Base-by-base conservation (phyloP, 64 coral and sea anemone genomes). In the Hydrozoanthus tunicans region DNA sequence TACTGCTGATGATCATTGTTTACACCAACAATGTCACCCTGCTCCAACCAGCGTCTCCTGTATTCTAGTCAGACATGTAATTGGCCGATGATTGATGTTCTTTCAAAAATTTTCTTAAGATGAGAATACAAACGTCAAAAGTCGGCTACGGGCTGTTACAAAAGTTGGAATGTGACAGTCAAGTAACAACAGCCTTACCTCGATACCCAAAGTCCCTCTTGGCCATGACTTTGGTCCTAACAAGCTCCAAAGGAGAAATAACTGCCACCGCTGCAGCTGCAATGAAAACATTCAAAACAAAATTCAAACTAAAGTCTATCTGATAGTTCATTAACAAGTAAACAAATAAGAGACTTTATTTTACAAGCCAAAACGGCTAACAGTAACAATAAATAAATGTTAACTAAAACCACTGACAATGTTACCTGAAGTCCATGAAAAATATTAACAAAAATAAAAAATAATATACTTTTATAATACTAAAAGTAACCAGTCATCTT, bases 231-330 rank as follows among this genome's bases (percentile, higher is more conserved):
- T 99, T 99, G 12, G 94, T 95, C 72, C 97, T 95, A 14, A 95
- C 89, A 85, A 99, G 93, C 76, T 99, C 97, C 69, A 99, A 80
- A 14, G 97, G 97, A 58, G 97, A 99, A 64, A 99, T 94, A n/a
- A 85, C 85, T 54, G 78, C 77, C 7, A 95, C 92, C 24, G 97
- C 91, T 67, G 93, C 89, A 68, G 94, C 97, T 99, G 74, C 56
- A 90, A 77, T 15, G 27, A 56, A 43, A 77, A 80, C 58, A 17
- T 4, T 10, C 6, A 56, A 56, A 56, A 4, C 53, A 5, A 6
- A 7, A 24, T 6, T 11, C 23, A 24, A 24, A 58, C 78, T 9
- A 25, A 59, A 53, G 1, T 24, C 4, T 17, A 51, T 9, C 20
- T 59, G 55, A 77, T 14, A 56, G 71, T 62, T 59, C 58, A 56